Evolutionary conservation across 2,797 vertebrate species (phyloP), one percentile per base, ranked within the genome.

Genomic region (Chelidonichthys spinosus): DNA sequence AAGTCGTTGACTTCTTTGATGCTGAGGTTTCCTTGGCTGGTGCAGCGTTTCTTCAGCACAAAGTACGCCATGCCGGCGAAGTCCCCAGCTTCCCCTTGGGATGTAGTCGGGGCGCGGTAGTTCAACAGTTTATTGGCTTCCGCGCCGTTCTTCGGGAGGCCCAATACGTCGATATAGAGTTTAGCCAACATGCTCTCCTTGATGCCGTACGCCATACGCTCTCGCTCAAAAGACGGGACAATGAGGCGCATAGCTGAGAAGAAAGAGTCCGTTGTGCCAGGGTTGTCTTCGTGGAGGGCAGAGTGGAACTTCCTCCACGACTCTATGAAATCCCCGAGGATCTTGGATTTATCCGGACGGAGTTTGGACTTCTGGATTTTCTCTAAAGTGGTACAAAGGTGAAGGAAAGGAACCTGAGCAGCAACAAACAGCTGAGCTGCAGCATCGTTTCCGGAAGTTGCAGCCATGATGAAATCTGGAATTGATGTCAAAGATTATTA

Each of bases 151-250:
- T 94, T 96, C 3, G 98, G 96, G 60, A 99, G 94, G 52, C 96
- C 96, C 56, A 99, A 93, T 11, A 96, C 94, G 2, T 99, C 96
- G 2, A 99, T 99, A 87, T 98, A 99, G 11, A 99, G 95, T 72
- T 99, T 99, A 0, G 97, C 98, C 13, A 99, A 93, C 97, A 99
- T 97, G 56, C 88, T 99, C 91, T 99, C 98, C 90, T 99, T 99
- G 85, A 99, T 99, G 59, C 98, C 97, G 7, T 99, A 99, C 0
- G 98, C 97, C 96, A 98, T 96, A 52, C 98, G 94, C 83, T 99
- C 97, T 79, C 98, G 94, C 81, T 99, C 98, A 59, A 97, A 76
- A 4, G 96, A 87, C 0, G 98, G 98, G 11, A 99, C 95, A 44
- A 99, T 95, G 74, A 99, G 98, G 37, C 98, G 95, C 95, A 99